Conservation (phyloP, 2,797 vertebrate species). For the Poeciliopsis turneri region DNA sequence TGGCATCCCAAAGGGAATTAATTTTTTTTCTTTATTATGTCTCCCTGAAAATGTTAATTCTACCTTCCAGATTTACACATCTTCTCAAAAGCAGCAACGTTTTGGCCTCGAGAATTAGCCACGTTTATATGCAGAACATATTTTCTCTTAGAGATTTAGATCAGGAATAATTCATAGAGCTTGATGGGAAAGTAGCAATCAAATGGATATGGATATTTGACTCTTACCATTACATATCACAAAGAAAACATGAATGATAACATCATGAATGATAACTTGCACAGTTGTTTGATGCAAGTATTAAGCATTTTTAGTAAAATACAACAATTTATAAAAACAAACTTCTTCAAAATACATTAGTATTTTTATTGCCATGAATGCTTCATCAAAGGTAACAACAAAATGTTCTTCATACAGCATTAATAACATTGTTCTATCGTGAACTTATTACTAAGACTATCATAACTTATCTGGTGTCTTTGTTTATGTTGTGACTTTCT, state of each 20-base stretch:
- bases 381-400: neutral
- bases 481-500: too few relatives aligned
- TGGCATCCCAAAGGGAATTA: neutral
- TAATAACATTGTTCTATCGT: too few relatives aligned
- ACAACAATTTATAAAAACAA: neutral
- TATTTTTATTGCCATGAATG: neutral
- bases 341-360: neutral
- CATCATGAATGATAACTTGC: too few relatives aligned
- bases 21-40: neutral
- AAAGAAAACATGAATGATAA: neutral
- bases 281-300: neutral
- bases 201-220: neutral
- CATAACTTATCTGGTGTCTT: too few relatives aligned
- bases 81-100: neutral
- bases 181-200: slow-evolving; percentile 1
- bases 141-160: neutral
- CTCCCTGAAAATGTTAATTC: neutral
- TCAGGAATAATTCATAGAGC: neutral
- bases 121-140: slow-evolving; percentile 10
- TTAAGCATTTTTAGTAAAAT: neutral
- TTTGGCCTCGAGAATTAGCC: neutral
- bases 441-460: too few relatives aligned
- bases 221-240: neutral
- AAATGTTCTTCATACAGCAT: neutral
- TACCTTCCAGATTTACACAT: neutral